Evolutionary conservation across 2,888 invertebrate genomes (phyloP).

Genomic region (Bugulina stolonifera): DNA sequence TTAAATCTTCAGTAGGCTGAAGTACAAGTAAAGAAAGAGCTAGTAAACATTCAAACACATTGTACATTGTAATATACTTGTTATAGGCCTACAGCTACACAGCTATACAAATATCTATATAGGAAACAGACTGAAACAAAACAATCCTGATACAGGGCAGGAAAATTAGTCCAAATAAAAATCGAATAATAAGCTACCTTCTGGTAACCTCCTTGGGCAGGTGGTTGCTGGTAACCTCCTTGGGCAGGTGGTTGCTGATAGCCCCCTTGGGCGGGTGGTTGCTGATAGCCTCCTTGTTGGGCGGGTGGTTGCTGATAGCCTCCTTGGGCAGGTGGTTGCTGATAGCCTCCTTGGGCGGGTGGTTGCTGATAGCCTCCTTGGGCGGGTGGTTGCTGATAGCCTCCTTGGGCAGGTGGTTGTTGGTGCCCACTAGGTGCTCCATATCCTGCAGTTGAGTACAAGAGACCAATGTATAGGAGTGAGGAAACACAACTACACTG

Average conservation of each 20-base stretch:
- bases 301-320: constrained; percentile 16
- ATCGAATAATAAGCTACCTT: too few relatives aligned
- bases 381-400: constrained; percentile 15
- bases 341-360: constrained; percentile 17
- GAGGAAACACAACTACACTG: too few relatives aligned
- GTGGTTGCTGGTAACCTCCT: constrained; percentile 9
- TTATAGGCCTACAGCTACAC: too few relatives aligned
- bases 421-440: constrained; percentile 8
- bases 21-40: too few relatives aligned
- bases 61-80: too few relatives aligned
- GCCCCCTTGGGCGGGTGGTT: not conserved
- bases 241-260: not conserved
- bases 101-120: too few relatives aligned
- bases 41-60: too few relatives aligned
- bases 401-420: constrained; percentile 13
- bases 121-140: too few relatives aligned
- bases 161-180: too few relatives aligned
- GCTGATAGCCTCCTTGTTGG: not conserved
- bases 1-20: constrained; percentile 22
- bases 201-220: not conserved
- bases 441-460: not conserved
- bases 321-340: constrained; percentile 7
- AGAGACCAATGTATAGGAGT: too few relatives aligned
- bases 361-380: constrained; percentile 18
- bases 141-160: too few relatives aligned